Evolutionary conservation across 2,797 vertebrate species (phyloP).

Genomic region (Gallinago nigripennis): DNA sequence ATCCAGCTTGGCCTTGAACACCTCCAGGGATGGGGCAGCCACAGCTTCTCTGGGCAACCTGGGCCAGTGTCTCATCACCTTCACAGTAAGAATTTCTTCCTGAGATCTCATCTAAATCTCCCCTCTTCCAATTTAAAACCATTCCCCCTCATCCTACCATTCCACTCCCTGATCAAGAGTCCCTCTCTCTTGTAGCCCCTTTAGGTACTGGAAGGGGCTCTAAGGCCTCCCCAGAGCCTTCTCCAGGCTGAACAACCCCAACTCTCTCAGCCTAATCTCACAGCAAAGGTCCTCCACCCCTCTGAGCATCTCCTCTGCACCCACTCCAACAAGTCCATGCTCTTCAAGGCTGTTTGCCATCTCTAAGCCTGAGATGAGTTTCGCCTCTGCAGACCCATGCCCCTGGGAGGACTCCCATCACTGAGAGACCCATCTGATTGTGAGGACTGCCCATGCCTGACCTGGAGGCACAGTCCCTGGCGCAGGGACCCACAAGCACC

Average conservation of each 20-base stretch:
- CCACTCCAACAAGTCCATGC: background rate
- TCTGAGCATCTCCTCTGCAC: background rate
- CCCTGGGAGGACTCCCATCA: background rate
- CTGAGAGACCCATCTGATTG: background rate
- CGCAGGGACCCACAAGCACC: background rate
- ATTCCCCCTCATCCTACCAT: background rate
- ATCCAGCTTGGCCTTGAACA: background rate
- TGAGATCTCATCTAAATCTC: background rate
- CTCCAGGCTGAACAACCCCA: background rate
- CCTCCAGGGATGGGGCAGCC: background rate
- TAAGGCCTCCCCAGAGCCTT: background rate
- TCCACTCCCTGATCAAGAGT: background rate
- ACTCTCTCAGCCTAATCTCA: background rate
- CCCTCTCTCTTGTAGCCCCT: background rate
- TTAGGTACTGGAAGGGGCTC: background rate
- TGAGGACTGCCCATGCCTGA: rapidly evolving
- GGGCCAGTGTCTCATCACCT: background rate
- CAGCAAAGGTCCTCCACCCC: background rate
- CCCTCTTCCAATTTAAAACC: background rate
- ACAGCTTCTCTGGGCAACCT: background rate
- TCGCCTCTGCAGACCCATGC: background rate
- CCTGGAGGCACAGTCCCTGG: background rate
- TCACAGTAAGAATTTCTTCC: background rate
- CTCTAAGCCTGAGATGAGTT: background rate
- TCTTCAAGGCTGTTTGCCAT: background rate